Evolutionary conservation across 2,888 invertebrate species (phyloP).

Genomic region (Eledone cirrhosa): DNA sequence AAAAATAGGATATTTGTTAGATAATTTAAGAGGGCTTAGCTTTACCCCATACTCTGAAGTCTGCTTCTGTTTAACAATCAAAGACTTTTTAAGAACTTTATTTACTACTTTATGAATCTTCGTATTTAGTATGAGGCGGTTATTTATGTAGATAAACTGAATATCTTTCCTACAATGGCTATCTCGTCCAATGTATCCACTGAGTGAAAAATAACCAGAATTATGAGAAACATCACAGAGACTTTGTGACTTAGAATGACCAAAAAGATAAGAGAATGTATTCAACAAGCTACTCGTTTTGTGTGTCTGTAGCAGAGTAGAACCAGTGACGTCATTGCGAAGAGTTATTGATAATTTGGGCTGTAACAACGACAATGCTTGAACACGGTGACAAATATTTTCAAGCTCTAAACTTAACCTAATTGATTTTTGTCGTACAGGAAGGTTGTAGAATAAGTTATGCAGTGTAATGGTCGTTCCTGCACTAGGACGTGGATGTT

Average conservation of each 20-base stretch:
- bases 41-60: conserved; percentile 25
- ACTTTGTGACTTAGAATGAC: conserved; percentile 64
- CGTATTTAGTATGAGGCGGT: conserved; percentile 70
- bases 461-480: conserved; percentile 80
- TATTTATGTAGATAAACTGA: conserved; percentile 77
- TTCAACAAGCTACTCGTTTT: conserved; percentile 72
- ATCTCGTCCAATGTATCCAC: conserved; percentile 72
- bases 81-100: conserved; percentile 60
- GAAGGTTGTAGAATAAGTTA: conserved; percentile 74
- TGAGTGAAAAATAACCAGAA: conserved; percentile 70
- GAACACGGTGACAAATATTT: conserved; percentile 72
- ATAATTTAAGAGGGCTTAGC: conserved; percentile 50
- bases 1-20: conserved; percentile 68
- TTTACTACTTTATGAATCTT: conserved; percentile 70
- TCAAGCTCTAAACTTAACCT: conserved; percentile 72
- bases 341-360: conserved; percentile 75
- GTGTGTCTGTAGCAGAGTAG: conserved; percentile 73
- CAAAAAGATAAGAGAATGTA: conserved; percentile 70
- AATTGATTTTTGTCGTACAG: conserved; percentile 73
- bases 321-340: conserved; percentile 74
- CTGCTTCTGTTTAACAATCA: conserved; percentile 40
- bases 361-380: conserved; percentile 75
- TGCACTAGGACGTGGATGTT: conserved; percentile 71
- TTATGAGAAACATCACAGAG: conserved; percentile 66
- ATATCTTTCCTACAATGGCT: conserved; percentile 67